Percentiles rank a stretch among this genome's conserved stretches.
These are phyloP conservation scores for Drosophila austrosaltans DNA, from an alignment of 2,888 invertebrate species.

Conservation along the genomic window DNA sequence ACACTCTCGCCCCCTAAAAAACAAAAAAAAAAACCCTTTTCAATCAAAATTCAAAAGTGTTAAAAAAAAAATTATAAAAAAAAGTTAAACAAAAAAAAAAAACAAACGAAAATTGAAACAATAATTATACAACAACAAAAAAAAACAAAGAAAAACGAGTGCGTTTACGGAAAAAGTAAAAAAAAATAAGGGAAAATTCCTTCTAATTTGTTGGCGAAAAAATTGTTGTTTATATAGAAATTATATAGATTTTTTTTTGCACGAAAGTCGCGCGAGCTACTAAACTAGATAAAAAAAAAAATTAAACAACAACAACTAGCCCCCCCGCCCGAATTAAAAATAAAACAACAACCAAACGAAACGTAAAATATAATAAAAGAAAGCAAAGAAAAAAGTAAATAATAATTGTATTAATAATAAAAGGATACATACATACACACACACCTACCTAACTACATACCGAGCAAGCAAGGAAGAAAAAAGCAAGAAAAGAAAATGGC, in stretches of 20 bases:
- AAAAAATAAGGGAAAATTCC: too few relatives aligned
- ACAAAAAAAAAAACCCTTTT: neutral
- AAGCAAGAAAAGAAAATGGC: conserved; percentile 75
- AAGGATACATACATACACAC: conserved; percentile 10
- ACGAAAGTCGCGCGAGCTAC: conserved; percentile 31
- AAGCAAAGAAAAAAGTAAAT: neutral
- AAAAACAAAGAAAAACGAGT: conserved; percentile 8
- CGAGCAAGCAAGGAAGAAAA: conserved; percentile 40
- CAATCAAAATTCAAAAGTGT: conserved; percentile 1
- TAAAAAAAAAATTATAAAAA: conserved; percentile 1
- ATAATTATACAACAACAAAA: neutral
- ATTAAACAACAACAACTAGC: too few relatives aligned
- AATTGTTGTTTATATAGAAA: conserved; percentile 11
- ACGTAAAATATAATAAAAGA: neutral
- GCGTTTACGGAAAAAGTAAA: neutral
- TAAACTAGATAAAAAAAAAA: neutral
- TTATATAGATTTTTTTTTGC: conserved; percentile 33
- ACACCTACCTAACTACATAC: conserved; percentile 16
- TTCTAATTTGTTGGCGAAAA: conserved; percentile 2
- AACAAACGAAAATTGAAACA: neutral
- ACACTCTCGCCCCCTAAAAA: neutral
- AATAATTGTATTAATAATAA: neutral
- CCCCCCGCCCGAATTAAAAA: too few relatives aligned
- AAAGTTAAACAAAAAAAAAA: neutral
- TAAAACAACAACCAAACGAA: neutral